phyloP scores from a whole-genome alignment of 2,113 vertebrate species.

The Perca fluviatilis region DNA sequence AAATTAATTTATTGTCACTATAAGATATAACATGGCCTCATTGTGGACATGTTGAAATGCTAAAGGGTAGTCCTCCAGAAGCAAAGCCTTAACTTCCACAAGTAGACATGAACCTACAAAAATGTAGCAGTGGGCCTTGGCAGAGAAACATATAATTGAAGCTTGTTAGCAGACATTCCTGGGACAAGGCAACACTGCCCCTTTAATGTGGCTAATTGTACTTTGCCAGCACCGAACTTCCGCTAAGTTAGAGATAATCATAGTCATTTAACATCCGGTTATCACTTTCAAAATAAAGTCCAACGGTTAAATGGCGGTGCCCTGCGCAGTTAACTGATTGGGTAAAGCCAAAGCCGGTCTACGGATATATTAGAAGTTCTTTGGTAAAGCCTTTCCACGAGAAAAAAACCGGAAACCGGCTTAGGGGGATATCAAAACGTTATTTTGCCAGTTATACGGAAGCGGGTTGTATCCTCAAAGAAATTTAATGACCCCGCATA shows the following conservation, averaged over 20 bases:
- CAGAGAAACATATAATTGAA: slow-evolving; percentile 53
- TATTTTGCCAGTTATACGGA: no score
- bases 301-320: no score
- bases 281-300: slow-evolving; percentile 15
- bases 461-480: no score
- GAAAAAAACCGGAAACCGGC: no score
- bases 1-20: neutral
- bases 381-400: no score
- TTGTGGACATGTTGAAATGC: neutral
- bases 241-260: neutral
- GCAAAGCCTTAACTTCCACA: neutral
- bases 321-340: no score
- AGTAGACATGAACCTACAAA: neutral
- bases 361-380: no score
- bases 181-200: slow-evolving; percentile 5
- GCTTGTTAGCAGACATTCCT: slow-evolving; percentile 52
- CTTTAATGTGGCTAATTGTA: slow-evolving; percentile 46
- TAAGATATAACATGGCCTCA: neutral
- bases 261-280: neutral
- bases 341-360: no score
- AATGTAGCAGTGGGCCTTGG: slow-evolving; percentile 19
- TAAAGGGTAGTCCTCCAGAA: neutral
- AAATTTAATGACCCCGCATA: no score
- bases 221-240: neutral
- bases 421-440: no score